Evolutionary conservation across 2,797 vertebrate species (phyloP).

Genomic region (Danio albolineatus): DNA sequence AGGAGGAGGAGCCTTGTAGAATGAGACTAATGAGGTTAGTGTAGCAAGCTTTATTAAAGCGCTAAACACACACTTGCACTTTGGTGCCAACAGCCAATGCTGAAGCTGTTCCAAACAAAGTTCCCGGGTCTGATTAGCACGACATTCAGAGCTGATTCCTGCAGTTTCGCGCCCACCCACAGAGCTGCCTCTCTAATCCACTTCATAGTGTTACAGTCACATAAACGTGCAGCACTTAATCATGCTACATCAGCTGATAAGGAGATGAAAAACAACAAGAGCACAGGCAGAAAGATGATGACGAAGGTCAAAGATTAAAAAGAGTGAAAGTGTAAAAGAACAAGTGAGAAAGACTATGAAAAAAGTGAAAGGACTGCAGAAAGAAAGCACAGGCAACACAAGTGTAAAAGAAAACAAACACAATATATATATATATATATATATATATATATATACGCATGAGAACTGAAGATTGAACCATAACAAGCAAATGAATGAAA

Average conservation of each 20-base stretch:
- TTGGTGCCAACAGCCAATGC: conserved; percentile 7
- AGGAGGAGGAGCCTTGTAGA: conserved; percentile 48
- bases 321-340: too few species aligned
- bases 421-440: too few species aligned
- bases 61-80: conserved; percentile 33
- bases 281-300: neutral
- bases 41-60: conserved; percentile 30
- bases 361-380: too few species aligned
- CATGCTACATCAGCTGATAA: conserved; percentile 31
- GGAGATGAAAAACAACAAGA: neutral
- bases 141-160: conserved; percentile 37
- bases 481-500: too few species aligned
- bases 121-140: conserved; percentile 38
- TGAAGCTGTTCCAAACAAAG: neutral
- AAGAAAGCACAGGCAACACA: too few species aligned
- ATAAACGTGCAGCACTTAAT: conserved; percentile 33
- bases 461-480: too few species aligned
- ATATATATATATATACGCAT: too few species aligned
- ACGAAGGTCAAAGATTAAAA: neutral
- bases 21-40: conserved; percentile 58
- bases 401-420: too few species aligned
- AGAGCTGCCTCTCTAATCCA: conserved; percentile 45
- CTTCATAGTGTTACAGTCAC: conserved; percentile 49
- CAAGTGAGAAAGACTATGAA: too few species aligned
- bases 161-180: conserved; percentile 49